Evolutionary conservation across 2,797 vertebrate genomes (phyloP).

Genomic region (Salmo trutta): DNA sequence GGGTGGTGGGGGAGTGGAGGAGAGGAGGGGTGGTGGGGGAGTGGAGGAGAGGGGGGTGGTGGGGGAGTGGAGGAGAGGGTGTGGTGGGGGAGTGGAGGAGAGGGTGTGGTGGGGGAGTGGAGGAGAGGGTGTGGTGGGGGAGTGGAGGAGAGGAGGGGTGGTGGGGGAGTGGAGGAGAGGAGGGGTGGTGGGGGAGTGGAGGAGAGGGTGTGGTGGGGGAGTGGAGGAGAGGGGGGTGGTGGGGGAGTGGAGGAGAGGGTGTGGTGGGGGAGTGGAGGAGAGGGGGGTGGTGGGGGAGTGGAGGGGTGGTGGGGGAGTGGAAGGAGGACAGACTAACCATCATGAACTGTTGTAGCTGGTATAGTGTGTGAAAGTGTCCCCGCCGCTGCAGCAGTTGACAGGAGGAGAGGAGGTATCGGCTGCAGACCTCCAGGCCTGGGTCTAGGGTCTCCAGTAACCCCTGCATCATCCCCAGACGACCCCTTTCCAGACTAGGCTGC

Average conservation of each 20-base stretch:
- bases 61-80: no score
- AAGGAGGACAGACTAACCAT: conserved; percentile 78
- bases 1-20: no score
- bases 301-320: conserved; percentile 61
- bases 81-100: no score
- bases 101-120: no score
- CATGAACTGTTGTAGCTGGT: conserved; percentile 97
- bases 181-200: no score
- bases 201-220: not conserved
- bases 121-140: not conserved
- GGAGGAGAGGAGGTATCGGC: conserved; percentile 89
- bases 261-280: not conserved
- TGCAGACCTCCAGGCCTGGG: conserved; percentile 85
- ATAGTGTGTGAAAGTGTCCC: conserved; percentile 88
- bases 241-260: not conserved
- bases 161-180: no score
- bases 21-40: no score
- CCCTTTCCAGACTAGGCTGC: conserved; percentile 86
- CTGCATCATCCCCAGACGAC: conserved; percentile 85
- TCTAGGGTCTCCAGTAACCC: conserved; percentile 89
- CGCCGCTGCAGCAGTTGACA: conserved; percentile 93
- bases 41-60: no score
- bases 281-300: not conserved
- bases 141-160: no score
- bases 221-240: not conserved